Base-by-base conservation (phyloP, 2,113 vertebrate species). In the Heterochromis multidens region DNA sequence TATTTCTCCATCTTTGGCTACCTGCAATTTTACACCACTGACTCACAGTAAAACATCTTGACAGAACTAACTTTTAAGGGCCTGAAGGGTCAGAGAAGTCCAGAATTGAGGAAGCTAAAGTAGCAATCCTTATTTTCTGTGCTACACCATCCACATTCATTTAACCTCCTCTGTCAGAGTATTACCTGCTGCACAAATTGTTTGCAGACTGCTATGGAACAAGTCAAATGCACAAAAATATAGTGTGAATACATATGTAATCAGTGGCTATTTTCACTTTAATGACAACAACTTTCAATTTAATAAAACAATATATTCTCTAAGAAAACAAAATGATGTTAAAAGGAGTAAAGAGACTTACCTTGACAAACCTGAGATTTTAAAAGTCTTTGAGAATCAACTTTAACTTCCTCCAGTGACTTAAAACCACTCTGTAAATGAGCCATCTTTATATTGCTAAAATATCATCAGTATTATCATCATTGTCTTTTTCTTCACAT, bases 391-490 rank as follows among this genome's bases (percentile, higher is more conserved):
- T 70, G 4, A 77, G 25, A 86, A 35, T 67, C 4, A 25, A 82
- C 65, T 61, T 78, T 11, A 84, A 80, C 60, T 59, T 76, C 40
- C 63, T 40, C 12, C 17, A 79, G 79, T 78, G 86, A 85, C 72
- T 76, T 70, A 25, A 80, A 29, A 79, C 33, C 61, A 37, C 62
- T 85, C 49, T 37, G 63, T 67, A 78, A 89, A 78, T 74, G 83
- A 80, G 60, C 62, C 0, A 4, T 29, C 67, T 83, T 76, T 78
- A 77, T 16, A 33, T 80, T 59, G 46, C 58, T 81, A 49, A 80
- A 90, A 87, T 57, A 84, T 76, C 83, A 82, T 85, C 82, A 80
- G 29, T 3, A 2, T 65, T 70, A 89, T 84, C 82, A 87, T 80
- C 81, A 29, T 17, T 1, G 2, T 59, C 43, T 76, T 61, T 90